Conservation (phyloP, 2,113 vertebrate species). For the Apteryx owenii region DNA sequence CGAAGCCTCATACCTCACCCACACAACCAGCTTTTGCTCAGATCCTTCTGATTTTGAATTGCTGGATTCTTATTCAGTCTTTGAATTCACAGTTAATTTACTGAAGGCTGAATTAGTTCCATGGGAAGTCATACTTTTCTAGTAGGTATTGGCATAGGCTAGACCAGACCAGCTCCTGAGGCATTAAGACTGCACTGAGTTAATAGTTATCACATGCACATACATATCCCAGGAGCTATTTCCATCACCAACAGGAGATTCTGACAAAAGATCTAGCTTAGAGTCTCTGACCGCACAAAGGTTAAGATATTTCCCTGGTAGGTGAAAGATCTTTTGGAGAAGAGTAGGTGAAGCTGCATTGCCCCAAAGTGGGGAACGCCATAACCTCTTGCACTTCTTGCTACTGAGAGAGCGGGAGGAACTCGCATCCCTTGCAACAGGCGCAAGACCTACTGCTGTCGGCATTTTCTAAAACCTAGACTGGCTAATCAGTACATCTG, state of each 20-base stretch:
- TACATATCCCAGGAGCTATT: neutral
- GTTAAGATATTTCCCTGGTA: neutral
- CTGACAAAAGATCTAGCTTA: neutral
- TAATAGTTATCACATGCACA: neutral
- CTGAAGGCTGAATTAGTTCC: neutral
- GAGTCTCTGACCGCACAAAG: neutral
- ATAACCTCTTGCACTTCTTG: neutral
- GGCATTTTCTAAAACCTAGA: neutral
- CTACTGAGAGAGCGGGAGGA: neutral
- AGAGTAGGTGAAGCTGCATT: neutral
- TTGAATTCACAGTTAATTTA: constrained; percentile 4
- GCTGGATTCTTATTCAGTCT: neutral
- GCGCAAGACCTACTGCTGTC: neutral
- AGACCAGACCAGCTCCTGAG: neutral
- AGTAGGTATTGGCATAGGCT: neutral
- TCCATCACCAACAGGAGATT: neutral
- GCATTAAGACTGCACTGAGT: neutral
- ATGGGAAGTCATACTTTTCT: neutral
- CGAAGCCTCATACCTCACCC: neutral
- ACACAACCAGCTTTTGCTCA: constrained; percentile 1
- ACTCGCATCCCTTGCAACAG: neutral
- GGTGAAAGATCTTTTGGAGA: neutral
- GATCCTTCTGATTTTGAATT: neutral
- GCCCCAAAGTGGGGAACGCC: neutral
- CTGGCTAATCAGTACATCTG: neutral